These are phyloP conservation scores for Eilema griseolum DNA, from an alignment of 2,888 invertebrate species.

Conservation along the genomic window DNA sequence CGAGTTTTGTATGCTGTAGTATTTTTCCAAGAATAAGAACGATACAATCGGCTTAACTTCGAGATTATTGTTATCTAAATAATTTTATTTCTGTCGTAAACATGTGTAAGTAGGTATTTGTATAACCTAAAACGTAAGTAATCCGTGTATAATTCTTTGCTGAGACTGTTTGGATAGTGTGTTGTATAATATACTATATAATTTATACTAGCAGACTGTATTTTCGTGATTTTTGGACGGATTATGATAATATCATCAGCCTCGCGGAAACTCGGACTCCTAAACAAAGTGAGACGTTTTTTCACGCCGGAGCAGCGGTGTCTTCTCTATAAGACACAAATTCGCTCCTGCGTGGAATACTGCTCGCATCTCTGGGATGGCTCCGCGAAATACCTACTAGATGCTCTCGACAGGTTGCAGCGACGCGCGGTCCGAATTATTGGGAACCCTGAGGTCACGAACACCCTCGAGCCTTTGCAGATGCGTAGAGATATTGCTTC, in stretches of 20 bases:
- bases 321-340: too few species aligned
- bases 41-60: constrained; percentile 6
- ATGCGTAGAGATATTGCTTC: too few species aligned
- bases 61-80: constrained; percentile 20
- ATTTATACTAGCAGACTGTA: not conserved
- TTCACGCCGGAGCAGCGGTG: too few species aligned
- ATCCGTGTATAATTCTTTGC: constrained; percentile 1
- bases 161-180: constrained; percentile 10
- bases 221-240: not conserved
- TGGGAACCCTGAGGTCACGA: too few species aligned
- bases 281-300: too few species aligned
- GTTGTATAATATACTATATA: not conserved
- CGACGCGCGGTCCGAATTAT: too few species aligned
- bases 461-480: too few species aligned
- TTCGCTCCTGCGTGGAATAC: too few species aligned
- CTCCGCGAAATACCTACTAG: too few species aligned
- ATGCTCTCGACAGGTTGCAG: too few species aligned
- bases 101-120: not conserved
- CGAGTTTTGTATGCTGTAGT: not conserved
- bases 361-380: too few species aligned
- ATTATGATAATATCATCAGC: constrained; percentile 9
- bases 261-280: too few species aligned
- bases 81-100: constrained; percentile 12
- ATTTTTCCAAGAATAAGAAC: constrained; percentile 3
- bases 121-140: constrained; percentile 3